These are phyloP conservation scores for Scalopus aquaticus DNA, from an alignment of 2,113 vertebrate species.

Conservation along the genomic window DNA sequence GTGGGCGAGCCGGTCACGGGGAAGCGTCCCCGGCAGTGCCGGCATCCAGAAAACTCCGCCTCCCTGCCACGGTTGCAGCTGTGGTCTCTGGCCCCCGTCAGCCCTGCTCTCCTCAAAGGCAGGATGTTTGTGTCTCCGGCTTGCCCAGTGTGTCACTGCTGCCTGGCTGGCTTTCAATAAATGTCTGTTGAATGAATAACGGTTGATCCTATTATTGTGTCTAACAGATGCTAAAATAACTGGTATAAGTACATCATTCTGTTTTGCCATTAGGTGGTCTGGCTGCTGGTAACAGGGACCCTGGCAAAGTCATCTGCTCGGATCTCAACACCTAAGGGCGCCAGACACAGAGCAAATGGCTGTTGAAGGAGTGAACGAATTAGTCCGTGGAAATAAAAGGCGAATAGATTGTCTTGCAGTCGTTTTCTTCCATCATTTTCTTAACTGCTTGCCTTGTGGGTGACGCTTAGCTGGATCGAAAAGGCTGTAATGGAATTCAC, in stretches of 20 bases:
- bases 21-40: not conserved
- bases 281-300: not conserved
- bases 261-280: not conserved
- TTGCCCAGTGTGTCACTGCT: no score
- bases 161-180: not conserved
- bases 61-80: no score
- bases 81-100: not conserved
- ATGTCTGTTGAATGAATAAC: not conserved
- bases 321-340: not conserved
- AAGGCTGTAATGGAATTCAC: not conserved
- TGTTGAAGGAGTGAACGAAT: not conserved
- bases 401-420: not conserved
- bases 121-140: no score
- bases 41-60: not conserved
- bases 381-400: not conserved
- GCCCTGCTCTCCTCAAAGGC: not conserved
- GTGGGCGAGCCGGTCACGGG: accelerated
- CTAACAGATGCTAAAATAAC: not conserved
- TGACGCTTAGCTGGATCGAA: not conserved
- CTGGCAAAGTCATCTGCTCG: not conserved
- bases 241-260: not conserved
- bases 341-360: not conserved
- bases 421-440: not conserved
- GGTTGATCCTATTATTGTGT: not conserved
- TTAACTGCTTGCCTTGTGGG: not conserved